phyloP scores from a whole-genome alignment of 1,140 invertebrate species.

The Aphelinus certus region DNA sequence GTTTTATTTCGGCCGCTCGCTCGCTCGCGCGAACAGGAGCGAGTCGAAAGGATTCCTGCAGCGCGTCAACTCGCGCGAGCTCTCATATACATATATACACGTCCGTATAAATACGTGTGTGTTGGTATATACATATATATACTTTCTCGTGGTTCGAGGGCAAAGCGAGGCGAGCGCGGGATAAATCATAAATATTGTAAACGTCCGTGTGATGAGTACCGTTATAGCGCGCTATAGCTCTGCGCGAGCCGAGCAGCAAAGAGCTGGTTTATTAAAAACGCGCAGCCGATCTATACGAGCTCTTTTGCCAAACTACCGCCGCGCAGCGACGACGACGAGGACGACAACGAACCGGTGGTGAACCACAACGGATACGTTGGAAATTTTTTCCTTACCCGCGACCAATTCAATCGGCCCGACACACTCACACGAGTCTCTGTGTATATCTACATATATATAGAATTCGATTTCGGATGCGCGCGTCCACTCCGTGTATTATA shows the following conservation, averaged over 20 bases:
- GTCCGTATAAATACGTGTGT: constrained; percentile 6
- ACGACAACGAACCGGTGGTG: no score
- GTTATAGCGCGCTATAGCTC: constrained; percentile 3
- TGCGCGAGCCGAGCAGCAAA: background rate
- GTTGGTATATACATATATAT: background rate
- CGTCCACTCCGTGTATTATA: no score
- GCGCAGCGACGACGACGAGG: no score
- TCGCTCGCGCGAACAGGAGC: constrained; percentile 28
- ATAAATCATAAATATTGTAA: constrained; percentile 31
- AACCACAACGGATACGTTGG: no score
- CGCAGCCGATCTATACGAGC: no score
- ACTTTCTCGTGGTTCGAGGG: constrained; percentile 13
- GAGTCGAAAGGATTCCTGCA: constrained; percentile 35
- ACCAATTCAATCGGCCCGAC: no score
- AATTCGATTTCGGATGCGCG: no score
- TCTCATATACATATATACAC: constrained; percentile 1
- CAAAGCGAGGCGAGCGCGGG: background rate
- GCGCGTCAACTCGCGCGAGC: constrained; percentile 32
- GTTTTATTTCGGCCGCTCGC: constrained; percentile 1
- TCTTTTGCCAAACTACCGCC: no score
- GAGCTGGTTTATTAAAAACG: no score
- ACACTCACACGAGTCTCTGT: no score
- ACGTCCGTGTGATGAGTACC: constrained; percentile 4
- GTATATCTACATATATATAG: no score
- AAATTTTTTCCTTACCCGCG: no score